Evolutionary conservation across 1,140 invertebrate species (phyloP), one percentile per base, ranked within the genome.

Genomic region (Diploscapter pachys): DNA sequence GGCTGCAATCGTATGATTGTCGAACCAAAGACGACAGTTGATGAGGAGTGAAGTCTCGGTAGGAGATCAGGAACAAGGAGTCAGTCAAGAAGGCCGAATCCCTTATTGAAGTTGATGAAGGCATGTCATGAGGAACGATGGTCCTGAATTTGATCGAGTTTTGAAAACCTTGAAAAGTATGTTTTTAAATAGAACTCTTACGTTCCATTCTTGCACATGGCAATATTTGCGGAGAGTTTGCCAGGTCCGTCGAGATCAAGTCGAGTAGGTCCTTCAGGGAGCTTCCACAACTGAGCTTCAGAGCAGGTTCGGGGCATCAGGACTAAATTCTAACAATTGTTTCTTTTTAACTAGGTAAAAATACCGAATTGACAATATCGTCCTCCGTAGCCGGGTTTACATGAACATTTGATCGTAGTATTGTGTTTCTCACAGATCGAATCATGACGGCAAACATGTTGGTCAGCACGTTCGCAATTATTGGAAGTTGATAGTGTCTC

Each of bases 311-410:
- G 73, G 53, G 73, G 73, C 52, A 68, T 11, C 13, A 64, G 64
- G 3, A 67, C 73, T 74, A 62, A 48, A 69, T 49, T 48, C 52
- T n/a, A 53, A 6, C 52, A 1, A 31, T 11, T 59, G 2, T 11
- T 59, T 59, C 63, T 8, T 8, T 31, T 5, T 50, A 11, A 66
- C 8, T 52, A 50, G 5, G 4, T 5, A 74, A 51, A 69, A 74
- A 65, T 69, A 74, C 73, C 62, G 66, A 74, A 74, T 69, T 74
- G 73, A 55, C 73, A 74, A 13, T 49, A 59, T 48, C 49, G 55
- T 8, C 73, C 73, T 49, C 64, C 64, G 51, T 74, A 74, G 13
- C 73, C 73, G 3, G 54, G 31, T 49, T 8, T 57, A 56, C 73
- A 74, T 59, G 70, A 57, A 50, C 73, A 74, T 0, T 56, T 68